A percentile compares a stretch with the other conserved stretches of the same genome.
Conservation (phyloP, 2,797 vertebrate species). For the Chaetodon trifasciatus region DNA sequence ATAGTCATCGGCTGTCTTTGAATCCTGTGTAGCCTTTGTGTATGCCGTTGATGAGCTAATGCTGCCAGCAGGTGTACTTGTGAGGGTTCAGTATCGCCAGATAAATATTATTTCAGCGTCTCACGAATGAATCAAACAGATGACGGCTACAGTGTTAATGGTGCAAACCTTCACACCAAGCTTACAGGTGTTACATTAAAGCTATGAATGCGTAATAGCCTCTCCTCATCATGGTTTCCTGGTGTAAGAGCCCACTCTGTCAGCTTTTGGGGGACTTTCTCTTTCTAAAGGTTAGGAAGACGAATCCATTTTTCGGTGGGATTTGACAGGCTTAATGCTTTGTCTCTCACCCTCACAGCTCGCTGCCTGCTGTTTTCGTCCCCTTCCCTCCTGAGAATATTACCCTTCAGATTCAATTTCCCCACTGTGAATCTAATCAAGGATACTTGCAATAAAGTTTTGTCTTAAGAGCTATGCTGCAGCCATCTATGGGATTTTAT, state of each 20-base stretch:
- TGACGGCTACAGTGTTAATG: neutral
- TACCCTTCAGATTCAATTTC: constrained; percentile 62
- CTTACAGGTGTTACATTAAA: constrained; percentile 33
- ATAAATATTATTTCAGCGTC: constrained; percentile 7
- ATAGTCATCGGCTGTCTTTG: constrained; percentile 4
- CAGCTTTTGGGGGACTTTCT: constrained; percentile 11
- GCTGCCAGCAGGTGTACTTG: constrained; percentile 10
- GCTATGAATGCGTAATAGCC: constrained; percentile 28
- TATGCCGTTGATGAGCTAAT: constrained; percentile 3
- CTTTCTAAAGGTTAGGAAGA: constrained; percentile 41
- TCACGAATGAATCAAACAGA: constrained; percentile 25
- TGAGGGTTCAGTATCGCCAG: neutral
- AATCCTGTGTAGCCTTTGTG: constrained; percentile 1
- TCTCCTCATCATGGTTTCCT: constrained; percentile 17
- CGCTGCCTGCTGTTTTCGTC: constrained; percentile 39
- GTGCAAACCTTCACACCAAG: constrained; percentile 14
- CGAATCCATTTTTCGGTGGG: constrained; percentile 32
- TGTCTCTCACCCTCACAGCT: constrained; percentile 36
- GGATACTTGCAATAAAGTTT: constrained; percentile 55
- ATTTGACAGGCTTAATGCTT: constrained; percentile 42
- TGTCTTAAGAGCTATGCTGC: constrained; percentile 42
- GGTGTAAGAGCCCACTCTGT: constrained; percentile 16
- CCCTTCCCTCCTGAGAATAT: constrained; percentile 48
- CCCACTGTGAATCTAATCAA: constrained; percentile 67
- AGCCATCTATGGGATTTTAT: constrained; percentile 49